Percentiles rank a stretch among this genome's conserved stretches.
phyloP scores from a whole-genome alignment of 2,888 invertebrate genomes.

The Laspeyria flexula region DNA sequence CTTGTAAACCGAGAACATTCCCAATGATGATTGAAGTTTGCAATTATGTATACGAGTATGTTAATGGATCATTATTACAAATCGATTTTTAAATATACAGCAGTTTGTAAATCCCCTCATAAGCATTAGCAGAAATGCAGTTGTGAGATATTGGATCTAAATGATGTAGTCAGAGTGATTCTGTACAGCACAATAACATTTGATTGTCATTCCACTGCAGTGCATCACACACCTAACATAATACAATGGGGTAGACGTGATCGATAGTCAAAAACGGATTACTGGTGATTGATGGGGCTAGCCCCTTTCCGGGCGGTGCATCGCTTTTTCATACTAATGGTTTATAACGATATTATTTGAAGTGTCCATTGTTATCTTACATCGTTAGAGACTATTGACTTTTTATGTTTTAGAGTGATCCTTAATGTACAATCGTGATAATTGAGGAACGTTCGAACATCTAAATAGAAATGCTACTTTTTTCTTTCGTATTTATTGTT shows the following conservation, averaged over 20 bases:
- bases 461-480: neutral
- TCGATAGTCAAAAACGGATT: conserved; percentile 56
- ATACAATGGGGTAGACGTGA: conserved; percentile 41
- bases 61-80: no score
- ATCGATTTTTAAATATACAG: no score
- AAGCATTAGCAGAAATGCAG: no score
- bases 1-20: no score
- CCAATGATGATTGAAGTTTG: neutral
- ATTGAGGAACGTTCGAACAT: neutral
- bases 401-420: conserved; percentile 2
- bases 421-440: neutral
- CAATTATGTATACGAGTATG: neutral
- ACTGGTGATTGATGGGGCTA: conserved; percentile 55
- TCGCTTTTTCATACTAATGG: conserved; percentile 23
- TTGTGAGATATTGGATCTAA: no score
- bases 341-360: conserved; percentile 18
- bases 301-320: conserved; percentile 32
- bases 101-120: no score
- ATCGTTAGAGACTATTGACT: conserved; percentile 6
- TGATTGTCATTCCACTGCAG: conserved; percentile 17
- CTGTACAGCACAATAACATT: conserved; percentile 10
- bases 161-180: neutral
- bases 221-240: conserved; percentile 1
- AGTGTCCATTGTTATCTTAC: conserved; percentile 2
- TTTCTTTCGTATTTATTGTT: neutral